Conservation (phyloP, 37 sponge, comb jelly and placozoan genomes). For the Diacarnus erythraeanus region DNA sequence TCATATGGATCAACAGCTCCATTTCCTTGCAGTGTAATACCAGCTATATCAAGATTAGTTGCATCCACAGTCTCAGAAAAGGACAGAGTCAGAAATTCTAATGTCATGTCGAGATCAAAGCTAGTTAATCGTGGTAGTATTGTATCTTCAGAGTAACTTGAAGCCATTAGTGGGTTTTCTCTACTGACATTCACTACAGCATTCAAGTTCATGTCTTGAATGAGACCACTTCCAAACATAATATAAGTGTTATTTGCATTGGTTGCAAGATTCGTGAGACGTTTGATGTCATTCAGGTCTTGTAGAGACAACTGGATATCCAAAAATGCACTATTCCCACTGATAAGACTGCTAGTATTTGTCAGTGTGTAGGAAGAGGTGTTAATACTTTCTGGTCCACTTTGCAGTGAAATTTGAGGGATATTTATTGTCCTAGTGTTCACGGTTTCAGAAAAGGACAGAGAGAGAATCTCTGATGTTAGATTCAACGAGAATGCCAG, state of each 20-base stretch:
- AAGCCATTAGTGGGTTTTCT: conserved; percentile 10
- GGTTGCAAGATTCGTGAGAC: conserved; percentile 50
- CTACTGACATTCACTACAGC: conserved; percentile 15
- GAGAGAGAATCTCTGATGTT: conserved; percentile 58
- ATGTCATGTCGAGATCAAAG: conserved; percentile 70
- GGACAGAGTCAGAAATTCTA: conserved; percentile 44
- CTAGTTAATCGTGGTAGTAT: conserved; percentile 39
- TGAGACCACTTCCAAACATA: conserved; percentile 43
- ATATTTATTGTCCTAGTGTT: conserved; percentile 43
- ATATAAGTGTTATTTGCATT: conserved; percentile 63
- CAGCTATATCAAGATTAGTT: conserved; percentile 14
- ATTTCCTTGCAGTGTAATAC: conserved; percentile 59
- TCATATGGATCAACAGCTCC: background rate
- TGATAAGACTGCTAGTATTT: conserved; percentile 11
- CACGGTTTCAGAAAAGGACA: conserved; percentile 84
- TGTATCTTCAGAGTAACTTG: conserved; percentile 28
- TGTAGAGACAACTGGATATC: conserved; percentile 40
- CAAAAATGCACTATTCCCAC: conserved; percentile 53
- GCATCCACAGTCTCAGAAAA: conserved; percentile 77
- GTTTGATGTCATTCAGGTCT: conserved; percentile 80
- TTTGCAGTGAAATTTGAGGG: conserved; percentile 49
- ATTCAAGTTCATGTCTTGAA: conserved; percentile 64
- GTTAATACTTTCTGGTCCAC: conserved; percentile 5
- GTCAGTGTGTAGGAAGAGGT: conserved; percentile 24
- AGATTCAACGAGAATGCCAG: conserved; percentile 63